Conservation (phyloP, 1,140 invertebrate species). For the Coenobita brevimanus region DNA sequence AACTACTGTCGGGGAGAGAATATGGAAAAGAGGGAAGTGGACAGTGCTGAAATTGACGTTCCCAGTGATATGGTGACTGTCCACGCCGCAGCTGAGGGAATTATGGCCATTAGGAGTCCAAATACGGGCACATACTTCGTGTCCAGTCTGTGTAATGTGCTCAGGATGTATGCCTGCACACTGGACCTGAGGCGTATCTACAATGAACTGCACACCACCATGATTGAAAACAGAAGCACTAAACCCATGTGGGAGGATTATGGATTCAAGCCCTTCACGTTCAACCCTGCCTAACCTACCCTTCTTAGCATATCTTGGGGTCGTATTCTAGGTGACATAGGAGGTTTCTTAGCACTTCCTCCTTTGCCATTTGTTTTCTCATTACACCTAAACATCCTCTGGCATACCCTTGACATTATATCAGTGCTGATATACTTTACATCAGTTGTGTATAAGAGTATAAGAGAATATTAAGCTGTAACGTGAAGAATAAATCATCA, state of each 20-base stretch:
- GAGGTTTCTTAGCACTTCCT: too few relatives aligned
- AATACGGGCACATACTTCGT: conserved; percentile 12
- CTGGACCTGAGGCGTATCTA: conserved; percentile 19
- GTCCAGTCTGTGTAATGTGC: conserved; percentile 7
- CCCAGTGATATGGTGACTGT: conserved; percentile 26
- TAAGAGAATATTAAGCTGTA: too few relatives aligned
- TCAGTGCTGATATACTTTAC: too few relatives aligned
- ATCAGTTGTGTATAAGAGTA: too few relatives aligned
- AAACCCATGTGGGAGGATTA: conserved; percentile 36
- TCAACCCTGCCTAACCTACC: too few relatives aligned
- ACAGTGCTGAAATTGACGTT: background rate
- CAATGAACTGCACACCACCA: background rate
- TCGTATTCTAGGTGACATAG: too few relatives aligned
- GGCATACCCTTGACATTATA: too few relatives aligned
- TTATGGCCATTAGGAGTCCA: background rate
- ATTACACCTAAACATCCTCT: too few relatives aligned
- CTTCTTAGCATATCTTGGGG: too few relatives aligned
- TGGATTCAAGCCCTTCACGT: conserved; percentile 20
- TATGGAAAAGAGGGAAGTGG: background rate
- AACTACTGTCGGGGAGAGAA: conserved; percentile 40
- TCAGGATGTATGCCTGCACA: background rate
- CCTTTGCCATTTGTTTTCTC: too few relatives aligned
- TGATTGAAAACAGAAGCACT: background rate
- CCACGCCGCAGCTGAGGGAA: conserved; percentile 13
- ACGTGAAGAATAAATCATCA: too few relatives aligned